Evolutionary conservation across 2,888 invertebrate genomes (phyloP), one percentile per base, ranked within the genome.

Genomic region (Oxyscelio sp.): DNA sequence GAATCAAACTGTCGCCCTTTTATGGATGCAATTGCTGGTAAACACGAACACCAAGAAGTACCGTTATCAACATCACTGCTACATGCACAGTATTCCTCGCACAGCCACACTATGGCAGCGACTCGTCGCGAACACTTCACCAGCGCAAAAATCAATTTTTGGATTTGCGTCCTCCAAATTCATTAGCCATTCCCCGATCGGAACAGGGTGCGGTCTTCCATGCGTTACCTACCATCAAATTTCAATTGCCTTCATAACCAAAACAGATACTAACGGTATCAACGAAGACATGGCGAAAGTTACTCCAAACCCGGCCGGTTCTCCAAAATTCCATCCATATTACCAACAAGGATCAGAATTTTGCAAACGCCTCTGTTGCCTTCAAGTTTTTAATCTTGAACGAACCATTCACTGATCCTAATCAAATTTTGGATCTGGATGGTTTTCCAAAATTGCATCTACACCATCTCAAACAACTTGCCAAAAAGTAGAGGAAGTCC

Each of bases 11-110:
- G 66, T 73, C 78, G 79, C 66, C 84, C 84, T 84, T 84, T 80
- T 80, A 84, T 84, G 83, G 83, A 68, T 70, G 79, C 79, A 84
- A 84, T 79, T 79, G 83, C 77, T 71, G 73, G 74, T 71, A 74
- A 78, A 78, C 74, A 74, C 79, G 70, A 56, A 40, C 68, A 58
- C 52, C 58, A 68, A 48, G n/a, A 11, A 74, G 71, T 83, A 68
- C 83, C 77, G 83, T 83, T 83, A 81, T 61, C 74, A 73, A 73
- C 80, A 38, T 68, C 61, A 66, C 63, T 40, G 17, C 21, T 9
- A 58, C 59, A 54, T 19, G 21, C 52, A 56, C 40, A n/a, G 40
- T n/a, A 13, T 27, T 27, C 19, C 43, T 19, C 13, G 17, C 43
- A 19, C 43, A 19, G 43, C 43, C 19, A 43, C 43, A 43, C 43